Percentiles rank a stretch among this genome's conserved stretches.
Conservation (phyloP, 2,797 vertebrate genomes). For the Melanogrammus aeglefinus region DNA sequence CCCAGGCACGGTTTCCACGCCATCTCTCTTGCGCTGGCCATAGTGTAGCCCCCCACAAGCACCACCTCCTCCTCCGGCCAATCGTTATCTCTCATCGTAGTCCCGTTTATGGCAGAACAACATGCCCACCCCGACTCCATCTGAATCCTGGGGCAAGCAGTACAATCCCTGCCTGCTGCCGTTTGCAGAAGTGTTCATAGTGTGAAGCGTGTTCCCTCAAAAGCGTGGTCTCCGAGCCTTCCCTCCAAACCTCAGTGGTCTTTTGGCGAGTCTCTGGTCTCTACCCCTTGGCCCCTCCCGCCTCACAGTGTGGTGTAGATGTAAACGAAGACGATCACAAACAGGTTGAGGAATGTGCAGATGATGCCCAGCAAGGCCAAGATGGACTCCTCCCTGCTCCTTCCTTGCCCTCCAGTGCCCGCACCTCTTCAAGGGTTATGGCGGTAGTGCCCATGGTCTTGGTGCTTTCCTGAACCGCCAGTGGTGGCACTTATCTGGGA, state of each 20-base stretch:
- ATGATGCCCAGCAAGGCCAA: constrained; percentile 86
- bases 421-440: constrained; percentile 83
- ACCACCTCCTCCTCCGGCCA: constrained; percentile 35
- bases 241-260: not conserved
- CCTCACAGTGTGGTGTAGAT: constrained; percentile 87
- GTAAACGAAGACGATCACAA: constrained; percentile 88
- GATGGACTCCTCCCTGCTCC: constrained; percentile 90
- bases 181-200: constrained; percentile 37
- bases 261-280: not conserved
- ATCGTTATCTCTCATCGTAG: constrained; percentile 67
- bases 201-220: not conserved
- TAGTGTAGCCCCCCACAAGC: constrained; percentile 15
- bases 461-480: constrained; percentile 70
- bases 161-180: constrained; percentile 21
- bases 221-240: not conserved
- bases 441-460: constrained; percentile 83
- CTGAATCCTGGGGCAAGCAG: not conserved
- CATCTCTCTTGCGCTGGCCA: constrained; percentile 15
- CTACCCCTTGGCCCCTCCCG: not conserved
- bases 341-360: constrained; percentile 87
- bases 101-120: constrained; percentile 13
- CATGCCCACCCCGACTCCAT: not conserved
- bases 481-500: constrained; percentile 74
- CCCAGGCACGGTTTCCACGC: constrained; percentile 10
- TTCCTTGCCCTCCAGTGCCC: constrained; percentile 83